Base-by-base conservation (phyloP, 2,797 vertebrate genomes). In the Sebastes minor region DNA sequence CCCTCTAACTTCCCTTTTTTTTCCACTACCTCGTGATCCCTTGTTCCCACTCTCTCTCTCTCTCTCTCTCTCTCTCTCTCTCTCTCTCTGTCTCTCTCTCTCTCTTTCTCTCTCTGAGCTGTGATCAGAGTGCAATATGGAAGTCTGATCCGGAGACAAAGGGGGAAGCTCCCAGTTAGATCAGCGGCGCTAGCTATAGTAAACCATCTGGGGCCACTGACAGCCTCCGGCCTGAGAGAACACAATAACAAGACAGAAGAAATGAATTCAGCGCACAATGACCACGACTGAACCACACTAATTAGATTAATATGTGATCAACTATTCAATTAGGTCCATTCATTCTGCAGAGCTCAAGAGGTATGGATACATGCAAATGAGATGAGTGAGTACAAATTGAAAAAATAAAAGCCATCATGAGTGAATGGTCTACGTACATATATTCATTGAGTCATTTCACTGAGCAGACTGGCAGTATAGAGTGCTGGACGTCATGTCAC, bases 231-330 rank as follows among this genome's bases (percentile, higher is more conserved):
- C 84, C 90, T 55, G 81, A 88, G 82, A 87, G 85, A 83, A 86
- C 81, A 87, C 76, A 92, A 90, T 89, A 88, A 89, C 86, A 84
- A 85, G 85, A 88, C 77, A 70, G 78, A 88, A 80, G 84, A 81
- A 89, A 90, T 88, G 77, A 92, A 89, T 91, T 79, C 81, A 14
- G 64, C n/a, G 12, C 84, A 92, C 93, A 94, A 91, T 92, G 88
- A 89, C 91, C 89, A 90, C 65, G 59, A 83, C 69, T 89, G 90
- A 93, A 88, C 84, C 83, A 59, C 16, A 82, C 88, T 93, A 92
- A 93, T 94, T 92, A 87, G 74, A 90, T 90, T 90, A 91, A 93
- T 91, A 91, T 90, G 92, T 92, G 94, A 92, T 92, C 91, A 91
- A 92, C 90, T 91, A 88, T 94, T 93, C 91, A 94, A 94, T 93